Evolutionary conservation across 1,140 invertebrate genomes (phyloP).

Genomic region (Panagrolaimus sp.): DNA sequence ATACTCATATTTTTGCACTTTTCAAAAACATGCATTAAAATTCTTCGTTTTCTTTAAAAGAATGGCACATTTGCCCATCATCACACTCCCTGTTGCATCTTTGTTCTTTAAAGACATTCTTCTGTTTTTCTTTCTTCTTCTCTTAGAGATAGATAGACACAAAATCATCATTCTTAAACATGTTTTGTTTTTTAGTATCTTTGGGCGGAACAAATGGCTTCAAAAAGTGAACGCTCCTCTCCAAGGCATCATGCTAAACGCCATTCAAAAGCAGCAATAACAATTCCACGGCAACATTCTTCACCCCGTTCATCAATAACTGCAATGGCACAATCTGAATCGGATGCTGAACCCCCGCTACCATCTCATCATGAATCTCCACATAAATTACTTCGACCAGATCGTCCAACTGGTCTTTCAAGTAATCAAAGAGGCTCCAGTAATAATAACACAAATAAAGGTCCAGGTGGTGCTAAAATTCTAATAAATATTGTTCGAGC

Average conservation of each 20-base stretch:
- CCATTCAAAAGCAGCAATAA: not conserved
- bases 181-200: slow-evolving; percentile 32
- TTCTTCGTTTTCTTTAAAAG: too few species aligned
- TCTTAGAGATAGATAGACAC: not conserved
- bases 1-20: too few species aligned
- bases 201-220: slow-evolving; percentile 36
- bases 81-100: too few species aligned
- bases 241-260: not conserved
- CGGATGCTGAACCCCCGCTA: not conserved
- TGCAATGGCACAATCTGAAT: not conserved
- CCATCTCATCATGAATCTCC: slow-evolving; percentile 3
- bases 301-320: not conserved
- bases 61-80: too few species aligned
- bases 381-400: not conserved
- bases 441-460: not conserved
- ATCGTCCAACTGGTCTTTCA: not conserved
- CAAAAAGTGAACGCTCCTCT: slow-evolving; percentile 9
- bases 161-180: not conserved
- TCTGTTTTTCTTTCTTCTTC: too few species aligned
- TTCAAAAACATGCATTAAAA: too few species aligned
- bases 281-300: not conserved
- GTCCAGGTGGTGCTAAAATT: slow-evolving; percentile 15
- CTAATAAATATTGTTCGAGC: slow-evolving; percentile 46
- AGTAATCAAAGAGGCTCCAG: not conserved
- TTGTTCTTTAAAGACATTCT: too few species aligned